A percentile compares a stretch with the other conserved stretches of the same genome.
Conservation (phyloP, 2,797 vertebrate genomes). For the Artibeus lituratus region DNA sequence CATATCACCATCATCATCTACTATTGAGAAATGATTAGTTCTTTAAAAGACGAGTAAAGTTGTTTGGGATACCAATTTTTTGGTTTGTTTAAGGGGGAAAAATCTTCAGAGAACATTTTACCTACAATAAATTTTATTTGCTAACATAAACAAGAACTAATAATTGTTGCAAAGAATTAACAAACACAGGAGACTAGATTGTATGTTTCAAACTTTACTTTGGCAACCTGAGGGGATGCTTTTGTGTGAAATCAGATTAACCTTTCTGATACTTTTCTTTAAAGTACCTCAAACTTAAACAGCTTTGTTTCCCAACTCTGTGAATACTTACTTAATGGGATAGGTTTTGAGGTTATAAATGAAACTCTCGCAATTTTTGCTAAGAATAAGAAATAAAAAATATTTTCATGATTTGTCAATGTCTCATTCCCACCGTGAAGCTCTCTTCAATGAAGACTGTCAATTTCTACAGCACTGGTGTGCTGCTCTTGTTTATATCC, state of each 20-base stretch:
- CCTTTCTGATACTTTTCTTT: slow-evolving; percentile 77
- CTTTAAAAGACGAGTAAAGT: slow-evolving; percentile 66
- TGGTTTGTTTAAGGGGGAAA: slow-evolving; percentile 50
- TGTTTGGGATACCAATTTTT: slow-evolving; percentile 72
- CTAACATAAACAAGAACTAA: slow-evolving; percentile 81
- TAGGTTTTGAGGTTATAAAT: slow-evolving; percentile 35
- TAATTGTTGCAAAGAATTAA: slow-evolving; percentile 80
- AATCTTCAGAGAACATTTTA: slow-evolving; percentile 72
- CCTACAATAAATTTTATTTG: slow-evolving; percentile 78
- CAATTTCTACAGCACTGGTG: neutral
- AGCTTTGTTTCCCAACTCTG: slow-evolving; percentile 62
- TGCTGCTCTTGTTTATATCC: neutral
- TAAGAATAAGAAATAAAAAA: neutral
- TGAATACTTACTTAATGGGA: slow-evolving; percentile 45
- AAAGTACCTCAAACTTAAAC: slow-evolving; percentile 73
- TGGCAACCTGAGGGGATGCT: slow-evolving; percentile 74
- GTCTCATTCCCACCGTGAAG: neutral
- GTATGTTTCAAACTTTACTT: slow-evolving; percentile 79
- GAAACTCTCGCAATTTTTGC: slow-evolving; percentile 26
- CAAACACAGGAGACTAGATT: slow-evolving; percentile 78
- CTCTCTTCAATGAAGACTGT: neutral
- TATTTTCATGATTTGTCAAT: neutral
- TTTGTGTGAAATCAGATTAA: slow-evolving; percentile 80
- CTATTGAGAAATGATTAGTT: slow-evolving; percentile 67
- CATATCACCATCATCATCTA: neutral